These are phyloP conservation scores for Abramis brama DNA, from an alignment of 2,113 vertebrate species.

Conservation along the genomic window DNA sequence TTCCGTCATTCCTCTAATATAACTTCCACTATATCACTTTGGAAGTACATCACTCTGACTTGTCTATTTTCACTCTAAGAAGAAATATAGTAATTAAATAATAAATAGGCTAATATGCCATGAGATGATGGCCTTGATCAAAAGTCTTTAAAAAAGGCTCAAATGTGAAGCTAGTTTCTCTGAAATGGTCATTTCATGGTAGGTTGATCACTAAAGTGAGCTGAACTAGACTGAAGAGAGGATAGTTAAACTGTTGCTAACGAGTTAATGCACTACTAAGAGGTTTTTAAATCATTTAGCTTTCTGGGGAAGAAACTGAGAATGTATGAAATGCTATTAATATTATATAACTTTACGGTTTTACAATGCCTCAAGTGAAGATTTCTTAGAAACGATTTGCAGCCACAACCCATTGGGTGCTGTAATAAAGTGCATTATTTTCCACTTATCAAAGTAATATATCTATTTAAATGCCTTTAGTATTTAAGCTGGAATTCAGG, in stretches of 20 bases:
- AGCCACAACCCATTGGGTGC: neutral
- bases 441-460: slow-evolving; percentile 2
- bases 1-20: neutral
- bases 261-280: neutral
- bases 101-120: neutral
- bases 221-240: neutral
- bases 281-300: neutral
- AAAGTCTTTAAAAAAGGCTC: neutral
- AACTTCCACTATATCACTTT: neutral
- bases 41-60: neutral
- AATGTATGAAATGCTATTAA: neutral
- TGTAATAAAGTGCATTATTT: slow-evolving; percentile 10
- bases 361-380: neutral
- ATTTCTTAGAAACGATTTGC: neutral
- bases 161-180: neutral
- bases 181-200: neutral
- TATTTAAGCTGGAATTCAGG: neutral
- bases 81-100: no score
- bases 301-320: neutral
- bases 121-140: neutral
- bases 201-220: neutral
- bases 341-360: neutral
- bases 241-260: neutral
- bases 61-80: neutral
- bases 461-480: neutral